These are phyloP conservation scores for Sycophaga agraensis DNA, from an alignment of 1,140 invertebrate genomes.

Conservation along the genomic window DNA sequence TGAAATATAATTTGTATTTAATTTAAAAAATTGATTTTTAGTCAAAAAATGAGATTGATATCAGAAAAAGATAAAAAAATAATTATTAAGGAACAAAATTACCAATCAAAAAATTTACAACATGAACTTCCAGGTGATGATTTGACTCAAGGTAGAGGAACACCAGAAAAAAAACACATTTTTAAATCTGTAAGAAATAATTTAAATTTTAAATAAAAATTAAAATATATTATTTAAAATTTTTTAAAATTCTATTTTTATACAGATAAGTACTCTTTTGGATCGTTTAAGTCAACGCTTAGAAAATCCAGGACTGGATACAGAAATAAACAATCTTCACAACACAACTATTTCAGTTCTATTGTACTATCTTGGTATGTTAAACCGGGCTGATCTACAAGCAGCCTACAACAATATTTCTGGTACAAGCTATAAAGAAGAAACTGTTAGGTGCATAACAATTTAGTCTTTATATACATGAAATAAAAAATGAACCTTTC, in stretches of 20 bases:
- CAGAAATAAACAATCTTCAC: constrained; percentile 49
- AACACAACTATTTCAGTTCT: constrained; percentile 52
- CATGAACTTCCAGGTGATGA: constrained; percentile 50
- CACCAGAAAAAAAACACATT: constrained; percentile 41
- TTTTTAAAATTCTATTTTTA: constrained; percentile 8
- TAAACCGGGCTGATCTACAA: constrained; percentile 45
- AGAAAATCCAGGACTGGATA: constrained; percentile 54
- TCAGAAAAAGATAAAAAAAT: constrained; percentile 1
- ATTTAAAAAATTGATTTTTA: neutral
- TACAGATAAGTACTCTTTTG: constrained; percentile 47
- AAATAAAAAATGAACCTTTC: neutral
- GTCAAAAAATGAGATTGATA: constrained; percentile 16
- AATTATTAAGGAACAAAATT: constrained; percentile 12
- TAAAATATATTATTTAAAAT: neutral
- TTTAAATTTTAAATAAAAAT: constrained; percentile 2
- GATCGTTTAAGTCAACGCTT: constrained; percentile 51
- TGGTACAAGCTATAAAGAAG: constrained; percentile 55
- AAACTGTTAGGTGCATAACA: constrained; percentile 46
- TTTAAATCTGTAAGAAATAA: constrained; percentile 45
- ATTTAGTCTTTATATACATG: neutral
- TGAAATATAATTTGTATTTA: too few species aligned
- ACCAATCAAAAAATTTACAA: constrained; percentile 37
- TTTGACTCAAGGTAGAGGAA: constrained; percentile 49
- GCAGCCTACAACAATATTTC: constrained; percentile 50
- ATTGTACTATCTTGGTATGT: constrained; percentile 48